Evolutionary conservation across 2,113 vertebrate genomes (phyloP), one percentile per base, ranked within the genome.

Genomic region (Triplophysa dalaica): DNA sequence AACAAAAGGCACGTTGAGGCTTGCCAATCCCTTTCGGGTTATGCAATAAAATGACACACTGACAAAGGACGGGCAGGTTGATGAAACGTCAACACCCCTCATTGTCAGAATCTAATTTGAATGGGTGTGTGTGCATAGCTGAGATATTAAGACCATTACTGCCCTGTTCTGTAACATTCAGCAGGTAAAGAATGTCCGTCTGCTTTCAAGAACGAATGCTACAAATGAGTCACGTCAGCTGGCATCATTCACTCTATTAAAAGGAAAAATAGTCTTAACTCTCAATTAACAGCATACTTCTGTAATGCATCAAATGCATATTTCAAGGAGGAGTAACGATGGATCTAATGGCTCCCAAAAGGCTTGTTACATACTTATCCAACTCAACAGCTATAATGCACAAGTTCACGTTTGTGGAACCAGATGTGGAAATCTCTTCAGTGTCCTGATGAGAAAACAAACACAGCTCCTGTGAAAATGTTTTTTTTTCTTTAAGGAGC

Each of bases 331-430:
- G 74, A 26, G 16, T n/a, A 11, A 52, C 61, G 77, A 79, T 54
- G 54, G 75, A 45, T 83, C 48, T 33, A 84, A 77, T 29, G 84
- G 58, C 17, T 43, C 21, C 16, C 10, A 22, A 66, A 70, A 54
- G 19, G n/a, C 8, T 87, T 68, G 83, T 84, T 88, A 77, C 16
- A 54, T 33, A 50, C 50, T 84, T 80, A 82, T 84, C 67, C 5
- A 45, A 84, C 26, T 89, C 85, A 85, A 72, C 70, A 81, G 80
- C 76, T 85, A 88, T 86, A 88, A 88, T 90, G 77, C 82, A 76
- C 3, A 13, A 66, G 81, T 78, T 66, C 77, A 83, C 75, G 77
- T 88, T 58, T 81, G 85, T 78, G 85, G 86, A 84, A 87, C 88
- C 85, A 75, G 85, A n/a, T n/a, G n/a, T n/a, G n/a, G n/a, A n/a